Conservation (phyloP, 2,888 invertebrate species). For the Ormyrus nitidulus region DNA sequence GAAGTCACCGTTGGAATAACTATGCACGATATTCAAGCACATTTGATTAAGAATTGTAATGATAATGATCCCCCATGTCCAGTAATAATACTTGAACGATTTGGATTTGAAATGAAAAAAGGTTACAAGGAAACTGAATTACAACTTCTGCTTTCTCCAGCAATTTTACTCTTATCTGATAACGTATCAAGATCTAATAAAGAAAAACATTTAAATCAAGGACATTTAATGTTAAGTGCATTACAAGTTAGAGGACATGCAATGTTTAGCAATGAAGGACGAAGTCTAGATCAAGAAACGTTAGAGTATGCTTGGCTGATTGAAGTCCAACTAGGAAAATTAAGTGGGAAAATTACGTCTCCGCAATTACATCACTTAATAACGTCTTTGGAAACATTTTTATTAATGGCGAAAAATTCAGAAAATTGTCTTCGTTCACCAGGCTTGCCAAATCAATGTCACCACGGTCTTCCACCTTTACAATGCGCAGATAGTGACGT, state of each 20-base stretch:
- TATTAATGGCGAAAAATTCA: conserved; percentile 89
- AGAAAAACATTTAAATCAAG: conserved; percentile 87
- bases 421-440: conserved; percentile 94
- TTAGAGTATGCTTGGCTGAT: conserved; percentile 98
- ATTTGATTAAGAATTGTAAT: conserved; percentile 93
- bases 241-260: conserved; percentile 95
- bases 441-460: conserved; percentile 85
- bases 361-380: conserved; percentile 93
- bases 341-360: conserved; percentile 92
- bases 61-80: conserved; percentile 95
- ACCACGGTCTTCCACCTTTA: conserved; percentile 85
- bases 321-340: conserved; percentile 94
- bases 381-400: conserved; percentile 91
- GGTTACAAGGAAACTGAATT: conserved; percentile 92
- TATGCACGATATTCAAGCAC: conserved; percentile 96
- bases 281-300: conserved; percentile 94
- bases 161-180: conserved; percentile 88
- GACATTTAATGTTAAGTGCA: conserved; percentile 90
- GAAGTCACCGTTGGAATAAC: conserved; percentile 95
- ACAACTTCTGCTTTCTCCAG: conserved; percentile 92
- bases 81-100: conserved; percentile 89
- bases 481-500: conserved; percentile 84
- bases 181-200: conserved; percentile 82
- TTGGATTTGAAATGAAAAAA: conserved; percentile 99
- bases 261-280: conserved; percentile 95